Conservation (phyloP, 2,113 vertebrate genomes). For the Pelusios castaneus region DNA sequence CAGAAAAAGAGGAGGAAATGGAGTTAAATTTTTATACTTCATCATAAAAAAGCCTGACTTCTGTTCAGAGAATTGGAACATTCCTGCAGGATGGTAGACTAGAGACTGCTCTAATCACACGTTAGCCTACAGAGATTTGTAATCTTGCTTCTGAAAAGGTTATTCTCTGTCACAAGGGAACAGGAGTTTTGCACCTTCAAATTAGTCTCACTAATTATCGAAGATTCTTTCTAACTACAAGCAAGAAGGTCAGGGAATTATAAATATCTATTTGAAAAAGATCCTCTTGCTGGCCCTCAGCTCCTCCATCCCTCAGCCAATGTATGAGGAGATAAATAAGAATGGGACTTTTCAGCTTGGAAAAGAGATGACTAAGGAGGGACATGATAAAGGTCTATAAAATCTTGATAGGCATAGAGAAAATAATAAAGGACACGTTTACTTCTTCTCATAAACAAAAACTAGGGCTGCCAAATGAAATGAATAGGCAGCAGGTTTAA, state of each 20-base stretch:
- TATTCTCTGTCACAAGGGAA: not conserved
- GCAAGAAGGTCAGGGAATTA: not conserved
- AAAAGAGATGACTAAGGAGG: too few species aligned
- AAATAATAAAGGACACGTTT: too few species aligned
- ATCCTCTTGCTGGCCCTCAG: not conserved
- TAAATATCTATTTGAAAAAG: not conserved
- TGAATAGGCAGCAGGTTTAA: too few species aligned
- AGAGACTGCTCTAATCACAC: not conserved
- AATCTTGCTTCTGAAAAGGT: not conserved
- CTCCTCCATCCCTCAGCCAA: too few species aligned
- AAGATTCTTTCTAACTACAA: not conserved
- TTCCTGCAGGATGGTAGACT: not conserved
- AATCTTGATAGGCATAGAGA: too few species aligned
- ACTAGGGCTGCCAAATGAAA: too few species aligned
- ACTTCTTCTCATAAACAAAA: too few species aligned
- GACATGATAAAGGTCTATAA: too few species aligned
- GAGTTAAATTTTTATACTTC: not conserved
- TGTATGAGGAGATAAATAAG: too few species aligned
- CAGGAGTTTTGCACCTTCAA: not conserved
- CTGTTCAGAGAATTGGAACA: not conserved
- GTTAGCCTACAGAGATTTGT: not conserved
- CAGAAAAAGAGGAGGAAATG: not conserved
- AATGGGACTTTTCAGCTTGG: too few species aligned
- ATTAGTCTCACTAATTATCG: not conserved
- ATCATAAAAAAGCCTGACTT: not conserved